phyloP scores from a whole-genome alignment of 2,888 invertebrate genomes.

The Petrolisthes cinctipes region DNA sequence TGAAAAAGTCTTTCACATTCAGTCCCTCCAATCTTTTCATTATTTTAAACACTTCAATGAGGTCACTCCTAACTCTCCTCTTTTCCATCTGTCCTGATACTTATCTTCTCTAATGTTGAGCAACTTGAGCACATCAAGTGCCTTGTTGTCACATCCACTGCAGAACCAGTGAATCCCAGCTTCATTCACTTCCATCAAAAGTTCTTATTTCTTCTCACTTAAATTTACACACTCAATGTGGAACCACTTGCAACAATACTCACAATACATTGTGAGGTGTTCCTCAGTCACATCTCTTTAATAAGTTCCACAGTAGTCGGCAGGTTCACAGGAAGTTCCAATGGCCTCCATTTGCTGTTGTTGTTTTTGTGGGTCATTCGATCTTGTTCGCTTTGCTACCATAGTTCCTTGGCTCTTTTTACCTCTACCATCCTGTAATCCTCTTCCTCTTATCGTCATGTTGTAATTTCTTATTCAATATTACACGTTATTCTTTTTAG shows the following conservation, averaged over 20 bases:
- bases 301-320: too few species aligned
- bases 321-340: not conserved
- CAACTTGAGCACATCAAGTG: slow-evolving; percentile 8
- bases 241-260: slow-evolving; percentile 15
- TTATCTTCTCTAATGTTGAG: not conserved
- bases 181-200: slow-evolving; percentile 1
- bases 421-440: not conserved
- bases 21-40: not conserved
- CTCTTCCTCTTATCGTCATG: slow-evolving; percentile 1
- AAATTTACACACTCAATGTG: slow-evolving; percentile 4
- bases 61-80: slow-evolving; percentile 19
- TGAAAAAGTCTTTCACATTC: not conserved
- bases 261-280: slow-evolving; percentile 1
- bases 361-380: too few species aligned
- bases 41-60: not conserved
- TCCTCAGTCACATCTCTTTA: too few species aligned
- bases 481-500: too few species aligned
- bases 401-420: too few species aligned
- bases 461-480: too few species aligned
- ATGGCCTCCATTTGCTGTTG: not conserved
- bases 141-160: too few species aligned
- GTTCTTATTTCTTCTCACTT: slow-evolving; percentile 8
- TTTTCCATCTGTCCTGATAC: not conserved
- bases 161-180: slow-evolving; percentile 2
- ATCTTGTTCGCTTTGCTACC: not conserved